A percentile compares a stretch with the other conserved stretches of the same genome.
Conservation (phyloP, 2,888 invertebrate genomes). For the Mimachlamys varia region DNA sequence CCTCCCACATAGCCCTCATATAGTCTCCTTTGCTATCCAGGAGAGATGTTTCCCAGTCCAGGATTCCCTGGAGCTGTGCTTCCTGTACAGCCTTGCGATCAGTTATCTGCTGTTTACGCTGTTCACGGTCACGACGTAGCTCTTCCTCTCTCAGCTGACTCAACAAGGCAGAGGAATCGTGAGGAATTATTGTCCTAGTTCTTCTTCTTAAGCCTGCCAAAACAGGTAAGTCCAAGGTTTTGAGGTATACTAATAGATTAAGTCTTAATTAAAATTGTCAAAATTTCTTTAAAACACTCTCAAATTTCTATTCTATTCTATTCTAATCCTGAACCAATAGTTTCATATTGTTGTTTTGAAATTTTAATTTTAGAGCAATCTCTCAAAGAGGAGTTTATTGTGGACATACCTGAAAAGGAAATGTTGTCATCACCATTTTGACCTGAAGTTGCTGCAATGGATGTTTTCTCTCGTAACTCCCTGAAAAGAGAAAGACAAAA, state of each 20-base stretch:
- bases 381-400: background rate
- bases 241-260: too few relatives aligned
- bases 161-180: constrained; percentile 78
- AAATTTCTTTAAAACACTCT: too few relatives aligned
- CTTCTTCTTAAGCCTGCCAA: constrained; percentile 66
- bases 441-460: constrained; percentile 74
- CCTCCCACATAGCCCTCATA: constrained; percentile 85
- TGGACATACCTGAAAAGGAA: constrained; percentile 14
- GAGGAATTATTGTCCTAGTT: constrained; percentile 67
- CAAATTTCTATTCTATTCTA: too few relatives aligned
- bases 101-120: constrained; percentile 74
- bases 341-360: too few relatives aligned
- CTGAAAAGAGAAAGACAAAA: constrained; percentile 62
- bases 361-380: background rate
- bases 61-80: constrained; percentile 80
- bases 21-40: constrained; percentile 79
- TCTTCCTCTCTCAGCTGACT: constrained; percentile 80
- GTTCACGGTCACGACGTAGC: constrained; percentile 77
- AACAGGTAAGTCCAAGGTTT: background rate
- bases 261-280: too few relatives aligned
- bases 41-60: constrained; percentile 83
- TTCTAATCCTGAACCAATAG: too few relatives aligned
- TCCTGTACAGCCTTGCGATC: constrained; percentile 81
- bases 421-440: constrained; percentile 43
- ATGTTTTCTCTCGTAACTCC: constrained; percentile 79